Evolutionary conservation across 2,888 invertebrate species (phyloP).

Genomic region (Leucoma salicis): DNA sequence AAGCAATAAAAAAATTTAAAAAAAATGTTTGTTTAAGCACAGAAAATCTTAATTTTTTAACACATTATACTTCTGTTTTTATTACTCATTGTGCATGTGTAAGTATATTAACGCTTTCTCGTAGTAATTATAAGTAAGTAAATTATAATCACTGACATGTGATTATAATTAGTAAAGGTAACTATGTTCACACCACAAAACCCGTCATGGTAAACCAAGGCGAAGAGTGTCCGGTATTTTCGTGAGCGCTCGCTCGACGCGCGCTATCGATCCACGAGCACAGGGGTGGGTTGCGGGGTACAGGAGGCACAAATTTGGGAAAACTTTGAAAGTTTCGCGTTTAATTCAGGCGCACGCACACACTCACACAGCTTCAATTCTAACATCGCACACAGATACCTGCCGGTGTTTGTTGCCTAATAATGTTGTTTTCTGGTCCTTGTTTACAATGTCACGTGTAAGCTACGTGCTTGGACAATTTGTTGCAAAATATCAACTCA

Average conservation of each 20-base stretch:
- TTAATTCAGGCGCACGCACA: slow-evolving; percentile 83
- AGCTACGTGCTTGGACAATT: too few relatives aligned
- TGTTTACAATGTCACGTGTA: slow-evolving; percentile 75
- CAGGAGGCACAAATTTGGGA: slow-evolving; percentile 79
- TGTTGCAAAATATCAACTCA: too few relatives aligned
- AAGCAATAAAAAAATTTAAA: too few relatives aligned
- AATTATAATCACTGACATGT: not conserved
- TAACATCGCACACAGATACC: slow-evolving; percentile 55
- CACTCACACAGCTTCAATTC: slow-evolving; percentile 45
- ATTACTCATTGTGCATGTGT: too few relatives aligned
- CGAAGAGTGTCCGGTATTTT: slow-evolving; percentile 78
- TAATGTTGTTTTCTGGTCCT: slow-evolving; percentile 74
- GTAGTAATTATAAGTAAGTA: not conserved
- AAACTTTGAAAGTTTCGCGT: slow-evolving; percentile 83
- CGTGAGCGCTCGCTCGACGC: slow-evolving; percentile 69
- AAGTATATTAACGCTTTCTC: too few relatives aligned
- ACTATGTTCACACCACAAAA: slow-evolving; percentile 57
- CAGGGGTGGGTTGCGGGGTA: slow-evolving; percentile 45
- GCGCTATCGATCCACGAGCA: slow-evolving; percentile 71
- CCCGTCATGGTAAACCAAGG: slow-evolving; percentile 62
- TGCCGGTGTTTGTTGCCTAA: slow-evolving; percentile 44
- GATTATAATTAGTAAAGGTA: slow-evolving; percentile 37
- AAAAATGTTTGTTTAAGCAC: too few relatives aligned
- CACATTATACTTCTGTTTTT: too few relatives aligned
- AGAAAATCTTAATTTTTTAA: too few relatives aligned